phyloP scores from a whole-genome alignment of 2,797 vertebrate genomes.

The Xenops minutus region DNA sequence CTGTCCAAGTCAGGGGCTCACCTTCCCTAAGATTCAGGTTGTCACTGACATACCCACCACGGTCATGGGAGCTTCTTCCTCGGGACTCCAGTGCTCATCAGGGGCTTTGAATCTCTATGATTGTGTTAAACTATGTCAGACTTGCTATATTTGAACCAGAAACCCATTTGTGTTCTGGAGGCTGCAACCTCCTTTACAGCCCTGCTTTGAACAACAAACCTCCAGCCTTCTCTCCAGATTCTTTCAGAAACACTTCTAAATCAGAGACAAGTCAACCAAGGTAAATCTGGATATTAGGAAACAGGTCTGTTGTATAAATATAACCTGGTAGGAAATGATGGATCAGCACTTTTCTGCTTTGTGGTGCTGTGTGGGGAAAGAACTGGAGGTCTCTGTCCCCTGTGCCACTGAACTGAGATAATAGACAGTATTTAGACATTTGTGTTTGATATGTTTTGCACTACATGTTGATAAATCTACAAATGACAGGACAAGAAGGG shows the following conservation, averaged over 20 bases:
- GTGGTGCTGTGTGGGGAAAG: background rate
- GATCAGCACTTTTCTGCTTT: background rate
- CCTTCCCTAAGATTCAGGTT: background rate
- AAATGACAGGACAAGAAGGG: background rate
- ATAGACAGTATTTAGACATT: background rate
- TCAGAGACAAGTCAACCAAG: background rate
- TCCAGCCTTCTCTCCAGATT: background rate
- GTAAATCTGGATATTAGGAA: background rate
- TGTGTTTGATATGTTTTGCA: background rate
- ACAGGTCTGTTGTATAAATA: background rate
- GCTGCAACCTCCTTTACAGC: background rate
- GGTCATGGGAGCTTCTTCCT: background rate
- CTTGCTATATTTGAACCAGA: background rate
- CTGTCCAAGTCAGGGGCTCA: background rate
- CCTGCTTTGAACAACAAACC: background rate
- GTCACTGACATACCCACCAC: rapidly evolving
- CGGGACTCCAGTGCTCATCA: background rate
- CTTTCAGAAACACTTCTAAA: background rate
- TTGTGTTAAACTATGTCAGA: background rate
- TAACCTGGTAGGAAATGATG: background rate
- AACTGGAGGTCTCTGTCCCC: background rate
- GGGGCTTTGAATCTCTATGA: background rate
- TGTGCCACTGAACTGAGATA: background rate
- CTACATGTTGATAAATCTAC: background rate
- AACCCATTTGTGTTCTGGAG: background rate